Evolutionary conservation across 2,113 vertebrate genomes (phyloP), one percentile per base, ranked within the genome.

Genomic region (Pavo muticus): DNA sequence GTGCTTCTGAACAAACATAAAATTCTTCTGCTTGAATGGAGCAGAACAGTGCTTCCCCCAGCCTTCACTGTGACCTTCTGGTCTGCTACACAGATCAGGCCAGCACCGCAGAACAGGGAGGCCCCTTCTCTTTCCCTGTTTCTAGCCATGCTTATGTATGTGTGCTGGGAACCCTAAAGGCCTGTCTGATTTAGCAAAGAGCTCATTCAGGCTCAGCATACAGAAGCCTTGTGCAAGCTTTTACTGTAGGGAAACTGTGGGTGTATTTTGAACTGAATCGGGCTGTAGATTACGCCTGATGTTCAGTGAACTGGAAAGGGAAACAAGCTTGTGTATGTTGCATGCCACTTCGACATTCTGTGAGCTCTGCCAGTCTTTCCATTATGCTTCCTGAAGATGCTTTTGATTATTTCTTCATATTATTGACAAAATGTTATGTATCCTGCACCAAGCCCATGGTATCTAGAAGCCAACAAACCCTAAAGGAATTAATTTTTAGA

Each of bases 11-110:
- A 72, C 79, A 95, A 96, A 72, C 67, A 90, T 27, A 45, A 76
- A 94, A 94, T 96, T 95, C 93, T 97, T 96, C 83, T 90, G 57
- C 80, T 88, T 1, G 83, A 90, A 71, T 86, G 80, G 83, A 94
- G 90, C 94, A 85, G 91, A 94, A 84, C 94, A 82, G 74, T 72
- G 83, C 61, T 88, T 91, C 83, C 76, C 70, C 91, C 47, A 78
- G 54, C 73, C 65, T 94, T 44, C 2, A 3, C 72, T 75, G 52
- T 84, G 91, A 93, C 93, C 93, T 93, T 92, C 78, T 91, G 88
- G 24, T 77, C 91, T 90, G 60, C 79, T 87, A 14, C 69, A 69
- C 76, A 45, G 61, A 80, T 86, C 76, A 93, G 80, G 30, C 74
- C 71, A 40, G 29, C 14, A 1, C 80, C 32, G 76, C 79, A 37